These are phyloP conservation scores for Tortricodes alternella DNA, from an alignment of 2,888 invertebrate genomes.

Conservation along the genomic window DNA sequence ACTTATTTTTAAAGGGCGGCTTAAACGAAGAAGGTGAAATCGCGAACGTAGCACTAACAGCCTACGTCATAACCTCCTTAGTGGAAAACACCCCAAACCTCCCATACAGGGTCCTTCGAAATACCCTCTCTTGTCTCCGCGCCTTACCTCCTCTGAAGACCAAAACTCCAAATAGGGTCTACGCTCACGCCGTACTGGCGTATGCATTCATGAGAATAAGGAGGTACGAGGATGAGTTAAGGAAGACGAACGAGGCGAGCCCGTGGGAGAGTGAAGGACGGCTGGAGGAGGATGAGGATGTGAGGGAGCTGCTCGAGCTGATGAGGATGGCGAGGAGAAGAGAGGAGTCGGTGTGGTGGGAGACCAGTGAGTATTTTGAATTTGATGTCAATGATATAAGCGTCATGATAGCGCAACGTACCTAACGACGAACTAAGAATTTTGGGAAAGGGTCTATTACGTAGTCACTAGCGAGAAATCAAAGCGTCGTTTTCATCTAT, in stretches of 20 bases:
- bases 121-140: conserved; percentile 84
- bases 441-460: too few species aligned
- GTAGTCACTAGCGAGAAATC: too few species aligned
- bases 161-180: conserved; percentile 51
- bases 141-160: conserved; percentile 63
- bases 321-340: conserved; percentile 58
- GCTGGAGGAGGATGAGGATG: conserved; percentile 56
- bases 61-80: conserved; percentile 86
- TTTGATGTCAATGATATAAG: too few species aligned
- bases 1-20: conserved; percentile 69
- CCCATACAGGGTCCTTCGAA: conserved; percentile 70
- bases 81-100: conserved; percentile 81
- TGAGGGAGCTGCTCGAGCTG: conserved; percentile 53
- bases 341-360: conserved; percentile 91
- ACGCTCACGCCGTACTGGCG: conserved; percentile 59
- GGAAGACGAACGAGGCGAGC: conserved; percentile 49
- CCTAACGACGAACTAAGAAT: too few species aligned
- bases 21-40: conserved; percentile 73
- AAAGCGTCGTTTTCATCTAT: too few species aligned
- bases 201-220: conserved; percentile 61
- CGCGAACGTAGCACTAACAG: conserved; percentile 85
- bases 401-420: too few species aligned
- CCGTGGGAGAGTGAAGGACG: conserved; percentile 41
- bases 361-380: conserved; percentile 84
- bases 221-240: conserved; percentile 57